Evolutionary conservation across 2,888 invertebrate genomes (phyloP).

Genomic region (Patella pellucida): DNA sequence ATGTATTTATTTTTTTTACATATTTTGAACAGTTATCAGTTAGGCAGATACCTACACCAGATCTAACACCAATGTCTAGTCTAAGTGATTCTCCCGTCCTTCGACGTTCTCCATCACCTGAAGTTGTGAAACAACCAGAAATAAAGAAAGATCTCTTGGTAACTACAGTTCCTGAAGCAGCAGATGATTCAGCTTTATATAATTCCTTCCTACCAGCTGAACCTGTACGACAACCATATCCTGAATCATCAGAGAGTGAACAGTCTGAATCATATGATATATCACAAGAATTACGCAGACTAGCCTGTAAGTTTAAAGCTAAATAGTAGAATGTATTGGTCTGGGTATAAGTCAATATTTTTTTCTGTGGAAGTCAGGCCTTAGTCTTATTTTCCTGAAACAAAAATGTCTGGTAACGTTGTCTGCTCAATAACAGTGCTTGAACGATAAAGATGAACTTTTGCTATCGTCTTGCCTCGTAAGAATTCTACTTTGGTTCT

Average conservation of each 20-base stretch:
- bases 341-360: no score
- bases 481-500: no score
- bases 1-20: no score
- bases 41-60: constrained; percentile 1
- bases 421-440: no score
- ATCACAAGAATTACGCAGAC: constrained; percentile 50
- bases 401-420: no score
- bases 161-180: constrained; percentile 20
- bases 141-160: constrained; percentile 42
- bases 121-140: constrained; percentile 41
- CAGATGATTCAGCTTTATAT: background rate
- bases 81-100: background rate
- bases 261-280: constrained; percentile 56
- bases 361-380: no score
- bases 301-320: constrained; percentile 42
- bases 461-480: no score
- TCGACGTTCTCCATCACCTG: constrained; percentile 34
- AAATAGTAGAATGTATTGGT: no score
- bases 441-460: no score
- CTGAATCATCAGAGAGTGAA: constrained; percentile 49
- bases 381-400: no score
- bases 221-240: constrained; percentile 19
- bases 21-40: background rate
- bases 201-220: constrained; percentile 19
- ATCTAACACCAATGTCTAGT: constrained; percentile 13